Percentiles rank a stretch among this genome's conserved stretches.
These are phyloP conservation scores for Aptenodytes forsteri DNA, from an alignment of 2,113 vertebrate species.

Conservation along the genomic window DNA sequence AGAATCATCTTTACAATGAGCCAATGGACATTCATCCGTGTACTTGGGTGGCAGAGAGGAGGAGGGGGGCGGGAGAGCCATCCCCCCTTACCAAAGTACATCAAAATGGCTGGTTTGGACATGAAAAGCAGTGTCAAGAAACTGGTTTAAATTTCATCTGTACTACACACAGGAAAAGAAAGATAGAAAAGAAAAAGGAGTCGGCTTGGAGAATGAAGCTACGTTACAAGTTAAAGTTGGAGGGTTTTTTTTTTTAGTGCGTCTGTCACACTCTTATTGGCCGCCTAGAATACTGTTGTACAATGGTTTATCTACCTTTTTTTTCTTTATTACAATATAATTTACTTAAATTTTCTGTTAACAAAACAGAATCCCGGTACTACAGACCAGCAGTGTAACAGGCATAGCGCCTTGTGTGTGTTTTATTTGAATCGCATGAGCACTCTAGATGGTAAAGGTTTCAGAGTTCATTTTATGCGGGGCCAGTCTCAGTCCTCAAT, in stretches of 20 bases:
- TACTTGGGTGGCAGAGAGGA: conserved; percentile 37
- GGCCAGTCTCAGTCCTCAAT: conserved; percentile 93
- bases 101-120: conserved; percentile 86
- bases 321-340: conserved; percentile 97
- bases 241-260: conserved; percentile 79
- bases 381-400: conserved; percentile 85
- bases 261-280: conserved; percentile 86
- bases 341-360: conserved; percentile 95
- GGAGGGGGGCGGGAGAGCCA: conserved; percentile 31
- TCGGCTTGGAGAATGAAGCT: conserved; percentile 84
- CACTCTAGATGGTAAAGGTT: conserved; percentile 90
- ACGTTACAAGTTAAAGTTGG: conserved; percentile 90
- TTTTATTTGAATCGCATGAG: conserved; percentile 87
- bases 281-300: conserved; percentile 98
- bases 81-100: conserved; percentile 76
- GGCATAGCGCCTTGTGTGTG: conserved; percentile 74
- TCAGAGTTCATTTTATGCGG: conserved; percentile 89
- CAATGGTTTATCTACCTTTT: conserved; percentile 90
- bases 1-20: conserved; percentile 78
- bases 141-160: conserved; percentile 77
- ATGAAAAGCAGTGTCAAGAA: conserved; percentile 91
- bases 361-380: conserved; percentile 90
- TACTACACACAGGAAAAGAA: conserved; percentile 83
- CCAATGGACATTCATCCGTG: conserved; percentile 81
- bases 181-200: conserved; percentile 75